Conservation (phyloP, 2,888 invertebrate species). For the Agrotis exclamationis region DNA sequence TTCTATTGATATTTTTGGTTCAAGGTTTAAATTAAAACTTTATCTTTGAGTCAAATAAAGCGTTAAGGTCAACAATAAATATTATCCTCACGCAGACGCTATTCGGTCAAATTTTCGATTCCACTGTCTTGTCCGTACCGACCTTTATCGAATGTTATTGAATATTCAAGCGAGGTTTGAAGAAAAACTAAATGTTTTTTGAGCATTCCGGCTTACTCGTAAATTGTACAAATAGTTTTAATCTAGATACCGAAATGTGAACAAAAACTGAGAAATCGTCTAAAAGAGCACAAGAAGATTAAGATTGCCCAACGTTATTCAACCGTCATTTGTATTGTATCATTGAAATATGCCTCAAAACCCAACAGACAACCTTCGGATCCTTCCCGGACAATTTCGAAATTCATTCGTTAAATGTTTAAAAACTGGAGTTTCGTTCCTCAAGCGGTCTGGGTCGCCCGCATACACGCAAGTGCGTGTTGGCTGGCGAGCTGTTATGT, state of each 20-base stretch:
- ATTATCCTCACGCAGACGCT: conserved; percentile 25
- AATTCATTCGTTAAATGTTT: conserved; percentile 57
- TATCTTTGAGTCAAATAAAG: conserved; percentile 38
- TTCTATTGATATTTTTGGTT: conserved; percentile 51
- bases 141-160: conserved; percentile 15
- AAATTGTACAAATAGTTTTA: conserved; percentile 1
- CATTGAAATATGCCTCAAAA: conserved; percentile 51
- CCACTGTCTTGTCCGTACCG: conserved; percentile 31
- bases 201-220: neutral
- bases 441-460: conserved; percentile 53
- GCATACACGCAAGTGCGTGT: conserved; percentile 68
- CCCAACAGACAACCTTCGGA: conserved; percentile 63
- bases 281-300: conserved; percentile 3
- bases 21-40: conserved; percentile 50
- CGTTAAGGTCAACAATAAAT: conserved; percentile 47
- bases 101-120: conserved; percentile 28
- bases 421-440: conserved; percentile 61
- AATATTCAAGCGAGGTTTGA: conserved; percentile 17
- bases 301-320: conserved; percentile 6
- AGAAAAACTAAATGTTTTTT: conserved; percentile 6
- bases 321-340: conserved; percentile 28
- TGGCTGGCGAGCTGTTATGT: conserved; percentile 47
- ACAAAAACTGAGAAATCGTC: conserved; percentile 40
- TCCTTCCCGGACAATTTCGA: conserved; percentile 60
- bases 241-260: conserved; percentile 13